Base-by-base conservation (phyloP, 2,888 invertebrate species). In the Aspidiotus rigidus region DNA sequence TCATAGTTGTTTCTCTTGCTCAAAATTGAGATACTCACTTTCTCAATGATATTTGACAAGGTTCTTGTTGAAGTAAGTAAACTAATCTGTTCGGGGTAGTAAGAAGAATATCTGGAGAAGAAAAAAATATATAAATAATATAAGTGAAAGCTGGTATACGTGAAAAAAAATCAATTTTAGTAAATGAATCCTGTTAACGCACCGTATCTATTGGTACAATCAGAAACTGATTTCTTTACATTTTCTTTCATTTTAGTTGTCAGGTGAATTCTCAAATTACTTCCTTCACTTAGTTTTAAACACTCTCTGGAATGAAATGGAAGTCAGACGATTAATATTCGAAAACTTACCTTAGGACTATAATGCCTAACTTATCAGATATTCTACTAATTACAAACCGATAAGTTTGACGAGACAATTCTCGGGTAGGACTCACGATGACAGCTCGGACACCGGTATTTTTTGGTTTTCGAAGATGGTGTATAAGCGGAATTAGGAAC, bases 41-140 rank as follows among this genome's bases (percentile, higher is more conserved):
- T 69, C 82, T 83, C 53, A 95, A 80, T 67, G 83, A 84, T 66
- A 95, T 81, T 2, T 84, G 82, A 10, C 89, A 86, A 16, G 86
- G 86, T 71, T 93, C 89, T 76, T 90, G 87, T 74, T 88, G 86
- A 55, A 96, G 78, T 69, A 95, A 78, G 77, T 85, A 93, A 73
- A 96, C 87, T 13, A 99, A 81, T 71, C 95, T 83, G 76, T 96
- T 95, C 1, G 98, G 98, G 2, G 98, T 98, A 44, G 93, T 93
- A 62, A 98, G 89, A 7, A 99, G 81, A 74, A 97, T 88, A 82
- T 97, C 91, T 88, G 80, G 49, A 82, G 82, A 28, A 28, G 28
- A 28, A 3, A 28, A 3, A 28, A 28, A 28, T 28, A 5, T 1
- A 28, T 28, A 3, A 44, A 66, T 53, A 71, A 55, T 55, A 70